phyloP scores from a whole-genome alignment of 2,113 vertebrate species.

The Piprites chloris region DNA sequence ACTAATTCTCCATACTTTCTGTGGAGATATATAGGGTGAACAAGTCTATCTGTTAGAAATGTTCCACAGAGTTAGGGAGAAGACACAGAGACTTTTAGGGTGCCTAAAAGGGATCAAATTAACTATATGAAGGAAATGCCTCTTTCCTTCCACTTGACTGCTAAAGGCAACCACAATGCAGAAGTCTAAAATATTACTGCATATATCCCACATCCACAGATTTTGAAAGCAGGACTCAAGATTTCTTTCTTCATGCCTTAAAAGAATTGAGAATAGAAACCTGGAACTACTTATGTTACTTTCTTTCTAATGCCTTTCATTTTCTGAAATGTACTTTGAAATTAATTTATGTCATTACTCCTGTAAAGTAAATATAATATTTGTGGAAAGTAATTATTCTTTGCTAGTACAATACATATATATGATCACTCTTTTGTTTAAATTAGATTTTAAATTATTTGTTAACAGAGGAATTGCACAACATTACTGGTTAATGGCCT shows the following conservation, averaged over 20 bases:
- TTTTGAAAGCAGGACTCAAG: neutral
- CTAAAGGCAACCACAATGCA: neutral
- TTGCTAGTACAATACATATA: neutral
- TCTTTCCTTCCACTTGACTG: neutral
- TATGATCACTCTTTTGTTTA: neutral
- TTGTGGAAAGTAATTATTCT: neutral
- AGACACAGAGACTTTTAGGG: neutral
- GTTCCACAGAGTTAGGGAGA: neutral
- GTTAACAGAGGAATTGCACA: neutral
- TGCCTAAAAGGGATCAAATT: neutral
- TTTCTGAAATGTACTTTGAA: neutral
- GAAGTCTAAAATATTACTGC: neutral
- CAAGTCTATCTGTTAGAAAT: neutral
- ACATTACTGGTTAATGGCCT: neutral
- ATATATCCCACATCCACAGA: neutral
- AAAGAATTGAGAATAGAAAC: neutral
- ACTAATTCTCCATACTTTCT: neutral
- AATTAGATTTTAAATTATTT: neutral
- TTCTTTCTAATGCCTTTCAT: neutral
- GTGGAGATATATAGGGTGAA: neutral
- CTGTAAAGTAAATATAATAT: neutral
- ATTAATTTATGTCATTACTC: neutral
- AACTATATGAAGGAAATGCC: accelerated
- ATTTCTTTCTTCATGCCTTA: neutral
- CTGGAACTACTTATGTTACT: neutral